phyloP scores from a whole-genome alignment of 1,140 invertebrate genomes.

The Drosophila eugracilis region DNA sequence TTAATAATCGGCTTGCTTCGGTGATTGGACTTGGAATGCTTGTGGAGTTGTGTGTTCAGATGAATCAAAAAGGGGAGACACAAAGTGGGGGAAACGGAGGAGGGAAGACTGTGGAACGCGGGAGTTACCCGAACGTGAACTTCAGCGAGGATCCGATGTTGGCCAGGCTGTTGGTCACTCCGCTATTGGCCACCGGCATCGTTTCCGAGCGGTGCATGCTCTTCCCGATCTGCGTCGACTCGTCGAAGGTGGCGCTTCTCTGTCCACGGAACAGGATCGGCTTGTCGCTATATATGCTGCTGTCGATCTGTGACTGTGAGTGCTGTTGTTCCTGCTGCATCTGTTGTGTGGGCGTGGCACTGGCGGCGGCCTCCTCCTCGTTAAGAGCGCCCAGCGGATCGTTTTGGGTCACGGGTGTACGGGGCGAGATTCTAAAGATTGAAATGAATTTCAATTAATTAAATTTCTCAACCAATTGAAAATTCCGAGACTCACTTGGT shows the following conservation, averaged over 20 bases:
- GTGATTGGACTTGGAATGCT: conserved; percentile 16
- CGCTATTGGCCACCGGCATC: conserved; percentile 88
- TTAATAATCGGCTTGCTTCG: conserved; percentile 3
- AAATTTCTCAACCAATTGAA: neutral
- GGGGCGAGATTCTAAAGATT: conserved; percentile 86
- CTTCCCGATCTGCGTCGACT: conserved; percentile 85
- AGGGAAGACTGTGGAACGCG: neutral
- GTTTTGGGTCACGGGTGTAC: conserved; percentile 94
- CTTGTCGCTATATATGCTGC: conserved; percentile 85
- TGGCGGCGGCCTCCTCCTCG: conserved; percentile 81
- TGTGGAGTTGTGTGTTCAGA: conserved; percentile 15
- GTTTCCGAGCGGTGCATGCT: conserved; percentile 92
- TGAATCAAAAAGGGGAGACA: conserved; percentile 9
- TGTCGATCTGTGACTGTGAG: conserved; percentile 43
- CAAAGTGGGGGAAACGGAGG: conserved; percentile 1
- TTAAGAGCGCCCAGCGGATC: conserved; percentile 94
- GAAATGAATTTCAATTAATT: neutral
- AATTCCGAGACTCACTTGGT: conserved; percentile 78
- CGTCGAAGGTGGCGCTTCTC: conserved; percentile 87
- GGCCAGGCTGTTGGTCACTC: conserved; percentile 90
- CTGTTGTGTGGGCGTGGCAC: conserved; percentile 40
- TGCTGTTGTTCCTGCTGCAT: conserved; percentile 19
- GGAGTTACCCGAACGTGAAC: conserved; percentile 92
- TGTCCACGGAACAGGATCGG: conserved; percentile 86
- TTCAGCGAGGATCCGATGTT: conserved; percentile 92